phyloP scores from a whole-genome alignment of 1,140 invertebrate genomes.

The Linepithema humile region DNA sequence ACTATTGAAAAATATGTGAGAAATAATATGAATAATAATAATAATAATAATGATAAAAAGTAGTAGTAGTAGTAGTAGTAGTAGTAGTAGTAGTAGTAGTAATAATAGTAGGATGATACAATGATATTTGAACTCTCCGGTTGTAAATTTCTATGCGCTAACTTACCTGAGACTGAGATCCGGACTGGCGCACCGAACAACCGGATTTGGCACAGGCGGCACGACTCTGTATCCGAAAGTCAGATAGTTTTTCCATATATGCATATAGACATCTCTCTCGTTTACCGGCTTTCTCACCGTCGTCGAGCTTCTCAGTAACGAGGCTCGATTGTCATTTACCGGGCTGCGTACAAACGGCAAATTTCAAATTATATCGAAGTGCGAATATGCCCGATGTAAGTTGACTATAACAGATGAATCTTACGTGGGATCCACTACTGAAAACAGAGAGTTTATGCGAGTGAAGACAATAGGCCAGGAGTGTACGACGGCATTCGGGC shows the following conservation, averaged over 20 bases:
- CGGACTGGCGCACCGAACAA: conserved; percentile 95
- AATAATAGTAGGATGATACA: conserved; percentile 49
- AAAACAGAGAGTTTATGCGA: conserved; percentile 94
- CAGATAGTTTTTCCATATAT: conserved; percentile 98
- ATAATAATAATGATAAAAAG: conserved; percentile 35
- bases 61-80: conserved; percentile 46
- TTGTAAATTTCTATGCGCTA: conserved; percentile 2
- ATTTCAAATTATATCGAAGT: conserved; percentile 28
- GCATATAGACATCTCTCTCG: conserved; percentile 96
- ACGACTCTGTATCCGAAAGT: conserved; percentile 97
- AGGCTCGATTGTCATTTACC: conserved; percentile 98
- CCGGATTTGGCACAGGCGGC: conserved; percentile 91
- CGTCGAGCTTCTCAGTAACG: conserved; percentile 92
- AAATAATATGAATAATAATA: too few species aligned
- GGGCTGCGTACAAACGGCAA: conserved; percentile 86
- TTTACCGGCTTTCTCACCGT: conserved; percentile 93
- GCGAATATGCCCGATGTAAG: not conserved
- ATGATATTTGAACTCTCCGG: conserved; percentile 37
- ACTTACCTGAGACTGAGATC: conserved; percentile 94
- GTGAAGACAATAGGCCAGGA: conserved; percentile 98
- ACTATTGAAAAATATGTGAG: conserved; percentile 18
- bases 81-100: too few species aligned
- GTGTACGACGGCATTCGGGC: conserved; percentile 93
- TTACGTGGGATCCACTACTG: conserved; percentile 97
- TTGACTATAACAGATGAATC: conserved; percentile 67